A percentile compares a stretch with the other conserved stretches of the same genome.
Conservation (phyloP, 1,140 invertebrate genomes). For the Eupristina koningsbergeri region DNA sequence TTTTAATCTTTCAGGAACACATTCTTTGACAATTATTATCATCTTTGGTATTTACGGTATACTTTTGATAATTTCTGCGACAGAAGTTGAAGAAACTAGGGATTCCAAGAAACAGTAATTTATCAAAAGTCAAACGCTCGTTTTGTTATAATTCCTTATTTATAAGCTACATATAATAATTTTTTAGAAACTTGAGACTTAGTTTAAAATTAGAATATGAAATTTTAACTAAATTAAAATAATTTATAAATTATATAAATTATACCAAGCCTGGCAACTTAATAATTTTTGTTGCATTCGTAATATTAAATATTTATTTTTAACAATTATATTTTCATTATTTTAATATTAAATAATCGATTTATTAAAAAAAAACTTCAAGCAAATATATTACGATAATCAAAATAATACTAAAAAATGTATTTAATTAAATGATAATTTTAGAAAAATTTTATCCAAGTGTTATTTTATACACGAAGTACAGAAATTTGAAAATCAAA, state of each 20-base stretch:
- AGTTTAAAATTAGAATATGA: neutral
- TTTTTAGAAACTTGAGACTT: neutral
- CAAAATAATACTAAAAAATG: no score
- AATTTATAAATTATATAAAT: no score
- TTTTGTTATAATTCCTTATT: neutral
- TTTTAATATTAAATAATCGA: neutral
- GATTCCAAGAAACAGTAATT: neutral
- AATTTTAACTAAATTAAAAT: neutral
- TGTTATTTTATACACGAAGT: no score
- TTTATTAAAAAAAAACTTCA: no score
- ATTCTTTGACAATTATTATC: constrained; percentile 20
- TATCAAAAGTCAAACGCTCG: neutral
- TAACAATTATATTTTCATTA: neutral
- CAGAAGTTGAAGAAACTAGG: neutral
- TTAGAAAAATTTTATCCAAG: no score
- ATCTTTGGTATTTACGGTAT: neutral
- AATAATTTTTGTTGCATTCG: no score
- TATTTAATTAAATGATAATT: no score
- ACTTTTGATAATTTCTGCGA: neutral
- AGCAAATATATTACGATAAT: no score
- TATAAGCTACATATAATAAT: neutral
- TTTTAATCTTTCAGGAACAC: constrained; percentile 15
- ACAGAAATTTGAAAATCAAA: no score
- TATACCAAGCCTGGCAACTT: no score
- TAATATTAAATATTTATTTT: neutral